A percentile compares a stretch with the other conserved stretches of the same genome.
These are phyloP conservation scores for Dione vanillae DNA, from an alignment of 2,888 invertebrate species.

Conservation along the genomic window DNA sequence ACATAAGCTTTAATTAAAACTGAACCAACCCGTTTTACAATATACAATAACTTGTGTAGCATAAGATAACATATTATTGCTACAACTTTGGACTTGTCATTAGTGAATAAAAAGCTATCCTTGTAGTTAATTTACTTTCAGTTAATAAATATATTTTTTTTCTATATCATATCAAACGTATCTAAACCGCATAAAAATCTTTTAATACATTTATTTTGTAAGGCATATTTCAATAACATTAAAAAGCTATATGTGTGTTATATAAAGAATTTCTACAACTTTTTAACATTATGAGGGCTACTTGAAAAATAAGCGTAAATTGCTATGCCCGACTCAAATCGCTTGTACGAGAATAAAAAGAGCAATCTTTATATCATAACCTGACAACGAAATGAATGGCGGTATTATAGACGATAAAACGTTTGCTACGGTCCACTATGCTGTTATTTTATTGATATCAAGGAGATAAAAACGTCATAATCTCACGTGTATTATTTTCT, in stretches of 20 bases:
- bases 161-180: too few species aligned
- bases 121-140: constrained; percentile 2
- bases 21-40: background rate
- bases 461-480: constrained; percentile 44
- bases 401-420: constrained; percentile 44
- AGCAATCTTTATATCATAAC: constrained; percentile 42
- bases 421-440: constrained; percentile 41
- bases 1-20: background rate
- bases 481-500: constrained; percentile 42
- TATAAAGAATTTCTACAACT: too few species aligned
- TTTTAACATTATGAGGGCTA: background rate
- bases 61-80: constrained; percentile 3
- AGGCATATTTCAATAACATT: too few species aligned
- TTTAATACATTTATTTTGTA: too few species aligned
- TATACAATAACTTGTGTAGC: background rate
- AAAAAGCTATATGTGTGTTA: too few species aligned
- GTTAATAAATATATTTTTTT: too few species aligned
- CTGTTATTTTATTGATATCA: constrained; percentile 42
- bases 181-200: too few species aligned
- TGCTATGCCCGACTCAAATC: background rate
- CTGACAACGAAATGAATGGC: constrained; percentile 44
- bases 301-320: background rate
- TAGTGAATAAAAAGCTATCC: background rate
- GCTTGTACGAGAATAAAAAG: constrained; percentile 33
- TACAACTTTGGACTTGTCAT: background rate